Evolutionary conservation across 2,888 invertebrate genomes (phyloP), one percentile per base, ranked within the genome.

Genomic region (Drosophila prolongata): DNA sequence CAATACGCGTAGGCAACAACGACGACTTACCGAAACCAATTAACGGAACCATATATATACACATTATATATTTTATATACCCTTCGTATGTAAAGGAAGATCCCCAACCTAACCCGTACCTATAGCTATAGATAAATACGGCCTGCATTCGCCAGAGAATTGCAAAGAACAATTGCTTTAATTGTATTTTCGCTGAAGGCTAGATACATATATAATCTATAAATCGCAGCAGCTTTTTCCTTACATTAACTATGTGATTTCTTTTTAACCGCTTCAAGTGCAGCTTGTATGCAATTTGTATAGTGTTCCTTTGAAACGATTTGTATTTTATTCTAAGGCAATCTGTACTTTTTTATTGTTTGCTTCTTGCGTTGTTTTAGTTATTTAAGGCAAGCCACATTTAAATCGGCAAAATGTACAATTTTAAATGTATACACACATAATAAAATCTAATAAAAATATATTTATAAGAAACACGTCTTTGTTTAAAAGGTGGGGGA

Each of bases 1-100:
- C 80, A 75, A 86, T 79, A 76, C 60, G 74, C 70, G 66, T 62
- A 68, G 65, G 70, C 50, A 49, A 82, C 80, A 80, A 80, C 87
- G 64, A 80, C 55, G 54, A 71, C 38, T 70, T 60, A 69, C 49
- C 11, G 34, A 50, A 58, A 70, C 73, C 67, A 77, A 66, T 74
- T 74, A 72, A 61, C 59, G 75, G 71, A 79, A 69, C 62, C 81
- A 59, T 70, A 70, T 53, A 76, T 69, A 68, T 37, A 76, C 19
- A 70, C 13, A 75, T 72, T 70, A 78, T 83, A 87, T 88, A 87
- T 83, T 88, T 83, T 83, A 77, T 83, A 83, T 88, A 88, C 81
- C 79, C 80, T 73, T 59, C 42, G 65, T 62, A 78, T 76, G 73
- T 69, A 78, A 72, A 74, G 66, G 60, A 59, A 11, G 38, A 46